Base-by-base conservation (phyloP, 2,888 invertebrate genomes). In the Coleophora flavipennella region DNA sequence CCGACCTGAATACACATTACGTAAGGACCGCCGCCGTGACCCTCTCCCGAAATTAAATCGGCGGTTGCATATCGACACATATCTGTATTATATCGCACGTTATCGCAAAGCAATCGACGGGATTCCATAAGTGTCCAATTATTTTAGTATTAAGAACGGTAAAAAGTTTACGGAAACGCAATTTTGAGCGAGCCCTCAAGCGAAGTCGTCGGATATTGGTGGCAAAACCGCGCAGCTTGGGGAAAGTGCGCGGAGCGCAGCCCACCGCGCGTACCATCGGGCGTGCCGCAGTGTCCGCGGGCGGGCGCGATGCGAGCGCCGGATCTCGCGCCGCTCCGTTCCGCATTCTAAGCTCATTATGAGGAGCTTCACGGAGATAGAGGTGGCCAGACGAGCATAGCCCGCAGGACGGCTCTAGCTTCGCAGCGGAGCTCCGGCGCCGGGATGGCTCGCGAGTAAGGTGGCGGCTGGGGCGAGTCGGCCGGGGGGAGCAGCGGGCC, bases 401-500 rank as follows among this genome's bases (percentile, higher is more conserved):
- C 53, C 44, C 51, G 43, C 53, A 46, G 51, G 59, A 58, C 46
- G 47, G 49, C 53, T 44, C 48, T 55, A 48, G 54, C 54, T 53
- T 53, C 53, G 55, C 55, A 51, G 45, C 48, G 53, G 51, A 55
- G 42, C 46, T 41, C 51, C 50, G 54, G 55, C 57, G 48, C 41
- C 51, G 57, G 55, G 59, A 64, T 65, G 67, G 57, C 60, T 50
- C 61, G 50, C 58, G 68, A 63, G 62, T 74, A 64, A 66, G 57
- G 70, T 67, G 71, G 73, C 68, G 70, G 63, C 57, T 67, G 65
- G 61, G 62, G 66, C 62, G 67, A 67, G 68, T 69, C 67, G 75
- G 73, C 71, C 68, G 67, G 75, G 73, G 77, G 77, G 72, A 77
- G 77, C 75, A 65, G 77, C 75, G 72, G 74, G 67, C 66, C 74